Conservation (phyloP, 2,797 vertebrate genomes). For the Propithecus deckenii region DNA sequence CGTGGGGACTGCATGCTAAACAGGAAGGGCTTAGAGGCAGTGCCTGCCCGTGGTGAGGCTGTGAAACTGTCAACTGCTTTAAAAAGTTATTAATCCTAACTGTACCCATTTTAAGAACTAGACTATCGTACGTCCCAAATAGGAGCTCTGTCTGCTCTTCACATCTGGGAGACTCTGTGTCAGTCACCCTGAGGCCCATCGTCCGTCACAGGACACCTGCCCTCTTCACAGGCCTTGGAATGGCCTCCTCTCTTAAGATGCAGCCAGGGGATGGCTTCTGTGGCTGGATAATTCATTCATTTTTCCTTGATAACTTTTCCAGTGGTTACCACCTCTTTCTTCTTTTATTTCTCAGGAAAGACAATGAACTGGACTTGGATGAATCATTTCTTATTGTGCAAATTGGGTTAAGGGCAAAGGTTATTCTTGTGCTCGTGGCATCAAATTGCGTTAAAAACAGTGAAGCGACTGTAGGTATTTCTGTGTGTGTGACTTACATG, state of each 20-base stretch:
- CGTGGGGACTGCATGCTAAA: rapidly evolving
- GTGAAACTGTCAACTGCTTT: not conserved
- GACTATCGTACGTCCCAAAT: too few relatives aligned
- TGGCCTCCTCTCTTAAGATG: not conserved
- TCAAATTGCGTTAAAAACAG: not conserved
- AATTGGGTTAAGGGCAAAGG: not conserved
- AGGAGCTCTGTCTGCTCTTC: too few relatives aligned
- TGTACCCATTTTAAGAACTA: rapidly evolving
- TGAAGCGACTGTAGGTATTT: not conserved
- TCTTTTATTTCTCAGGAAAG: not conserved
- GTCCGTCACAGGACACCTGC: rapidly evolving
- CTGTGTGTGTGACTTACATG: not conserved
- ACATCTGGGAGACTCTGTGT: rapidly evolving
- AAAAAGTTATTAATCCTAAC: rapidly evolving
- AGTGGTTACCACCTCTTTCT: not conserved
- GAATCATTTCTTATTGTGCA: not conserved
- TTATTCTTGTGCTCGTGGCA: rapidly evolving
- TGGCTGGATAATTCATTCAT: rapidly evolving
- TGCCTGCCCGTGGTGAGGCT: not conserved
- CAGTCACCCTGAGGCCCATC: not conserved
- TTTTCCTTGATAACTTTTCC: not conserved
- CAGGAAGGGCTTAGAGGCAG: rapidly evolving
- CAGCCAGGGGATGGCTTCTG: not conserved
- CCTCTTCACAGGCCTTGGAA: not conserved
- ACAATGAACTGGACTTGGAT: not conserved